Evolutionary conservation across 1,140 invertebrate species (phyloP), one percentile per base, ranked within the genome.

Genomic region (Rhyacophila brunnea): DNA sequence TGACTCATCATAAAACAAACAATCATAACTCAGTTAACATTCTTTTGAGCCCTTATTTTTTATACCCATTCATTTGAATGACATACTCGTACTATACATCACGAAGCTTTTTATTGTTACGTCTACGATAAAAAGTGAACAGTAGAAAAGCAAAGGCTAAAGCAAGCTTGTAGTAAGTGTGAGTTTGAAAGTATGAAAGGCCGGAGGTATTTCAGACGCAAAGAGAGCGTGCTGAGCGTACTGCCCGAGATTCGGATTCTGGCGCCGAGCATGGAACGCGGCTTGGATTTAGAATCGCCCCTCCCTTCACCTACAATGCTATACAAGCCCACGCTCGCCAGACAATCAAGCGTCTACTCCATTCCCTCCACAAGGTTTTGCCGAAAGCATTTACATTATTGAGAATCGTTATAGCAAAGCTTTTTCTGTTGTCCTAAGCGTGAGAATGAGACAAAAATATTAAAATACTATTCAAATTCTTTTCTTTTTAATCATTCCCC

Each of bases 191-290:
- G 23, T 59, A 59, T 60, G 58, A 50, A 64, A 57, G 23, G 62
- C 62, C 60, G 53, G 44, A 64, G 62, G 54, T 58, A 64, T 64
- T 64, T 64, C 81, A 85, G 84, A 77, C 84, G 83, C 77, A 86
- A 86, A 79, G 81, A 82, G 78, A 87, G 83, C 74, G 81, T 83
- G 67, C 78, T 85, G 78, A 80, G 79, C 67, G 81, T 88, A 59
- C n/a, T n/a, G n/a, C 87, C 87, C 49, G 85, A 87, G 77, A 89
- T 90, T 68, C 84, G 87, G 69, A 87, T 90, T 69, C 78, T 88
- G 78, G 87, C 87, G 68, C 86, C 88, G 63, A 89, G 87, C 73
- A 77, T 88, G 80, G 88, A 90, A 78, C 81, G 85, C 72, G 85
- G 87, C 68, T 79, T 87, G 71, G 86, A 88, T 74, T 65, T 63